phyloP scores from a whole-genome alignment of 2,113 vertebrate species.

The Peromyscus maniculatus region DNA sequence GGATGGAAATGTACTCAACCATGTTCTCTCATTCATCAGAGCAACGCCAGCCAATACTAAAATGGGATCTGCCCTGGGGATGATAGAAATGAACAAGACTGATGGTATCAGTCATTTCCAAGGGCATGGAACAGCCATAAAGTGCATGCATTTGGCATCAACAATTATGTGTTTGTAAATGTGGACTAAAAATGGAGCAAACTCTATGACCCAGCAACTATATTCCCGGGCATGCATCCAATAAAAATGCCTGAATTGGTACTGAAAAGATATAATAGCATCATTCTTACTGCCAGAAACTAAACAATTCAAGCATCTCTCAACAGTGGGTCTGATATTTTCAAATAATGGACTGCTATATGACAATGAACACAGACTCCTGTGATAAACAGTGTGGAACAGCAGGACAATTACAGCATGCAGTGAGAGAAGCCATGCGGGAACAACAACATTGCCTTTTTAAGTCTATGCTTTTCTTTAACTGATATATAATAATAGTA shows the following conservation, averaged over 20 bases:
- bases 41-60: neutral
- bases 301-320: neutral
- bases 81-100: neutral
- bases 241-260: neutral
- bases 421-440: neutral
- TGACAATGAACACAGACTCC: neutral
- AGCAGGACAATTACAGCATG: neutral
- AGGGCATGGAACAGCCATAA: neutral
- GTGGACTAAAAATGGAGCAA: neutral
- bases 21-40: neutral
- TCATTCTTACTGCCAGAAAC: slow-evolving; percentile 17
- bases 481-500: neutral
- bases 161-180: slow-evolving; percentile 17
- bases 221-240: neutral
- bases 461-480: neutral
- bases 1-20: neutral
- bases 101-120: neutral
- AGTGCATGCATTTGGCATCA: neutral
- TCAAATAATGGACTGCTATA: neutral
- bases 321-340: neutral
- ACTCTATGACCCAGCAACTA: neutral
- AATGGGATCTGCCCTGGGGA: neutral
- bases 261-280: neutral
- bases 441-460: neutral
- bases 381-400: neutral